Conservation (phyloP, 2,888 invertebrate species). For the Rhingia campestris region DNA sequence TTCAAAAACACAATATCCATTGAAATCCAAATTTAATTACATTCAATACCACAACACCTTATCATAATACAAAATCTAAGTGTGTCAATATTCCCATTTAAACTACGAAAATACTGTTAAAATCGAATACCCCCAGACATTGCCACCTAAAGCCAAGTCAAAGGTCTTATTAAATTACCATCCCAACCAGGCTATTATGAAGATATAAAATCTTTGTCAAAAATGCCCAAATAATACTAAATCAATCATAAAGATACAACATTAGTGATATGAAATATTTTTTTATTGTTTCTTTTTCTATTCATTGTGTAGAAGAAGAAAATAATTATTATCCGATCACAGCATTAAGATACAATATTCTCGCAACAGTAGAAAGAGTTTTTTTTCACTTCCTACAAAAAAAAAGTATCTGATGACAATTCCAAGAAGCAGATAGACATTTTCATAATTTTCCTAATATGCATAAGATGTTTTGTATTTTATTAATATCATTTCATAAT, state of each 20-base stretch:
- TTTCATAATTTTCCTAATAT: conserved; percentile 59
- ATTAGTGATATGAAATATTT: conserved; percentile 58
- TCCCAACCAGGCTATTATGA: conserved; percentile 10
- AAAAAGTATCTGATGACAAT: conserved; percentile 62
- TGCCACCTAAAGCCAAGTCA: neutral
- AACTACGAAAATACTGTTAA: no score
- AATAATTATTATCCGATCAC: no score
- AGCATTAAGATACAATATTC: no score
- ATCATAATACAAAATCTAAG: neutral
- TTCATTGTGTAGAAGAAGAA: neutral
- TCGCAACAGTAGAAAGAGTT: neutral
- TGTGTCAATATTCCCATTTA: conserved; percentile 1
- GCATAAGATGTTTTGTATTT: conserved; percentile 14
- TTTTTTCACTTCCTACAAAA: conserved; percentile 30
- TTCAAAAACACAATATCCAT: no score
- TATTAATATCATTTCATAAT: neutral
- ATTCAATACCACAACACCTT: no score
- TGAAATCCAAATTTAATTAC: no score
- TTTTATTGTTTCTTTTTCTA: conserved; percentile 49
- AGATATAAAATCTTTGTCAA: conserved; percentile 49
- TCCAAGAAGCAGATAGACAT: conserved; percentile 39
- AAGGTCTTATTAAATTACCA: conserved; percentile 10
- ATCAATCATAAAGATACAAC: conserved; percentile 61
- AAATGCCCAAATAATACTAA: conserved; percentile 65
- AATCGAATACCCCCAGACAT: neutral